Evolutionary conservation across 1,140 invertebrate genomes (phyloP), one percentile per base, ranked within the genome.

Genomic region (Drosophila nikananu): DNA sequence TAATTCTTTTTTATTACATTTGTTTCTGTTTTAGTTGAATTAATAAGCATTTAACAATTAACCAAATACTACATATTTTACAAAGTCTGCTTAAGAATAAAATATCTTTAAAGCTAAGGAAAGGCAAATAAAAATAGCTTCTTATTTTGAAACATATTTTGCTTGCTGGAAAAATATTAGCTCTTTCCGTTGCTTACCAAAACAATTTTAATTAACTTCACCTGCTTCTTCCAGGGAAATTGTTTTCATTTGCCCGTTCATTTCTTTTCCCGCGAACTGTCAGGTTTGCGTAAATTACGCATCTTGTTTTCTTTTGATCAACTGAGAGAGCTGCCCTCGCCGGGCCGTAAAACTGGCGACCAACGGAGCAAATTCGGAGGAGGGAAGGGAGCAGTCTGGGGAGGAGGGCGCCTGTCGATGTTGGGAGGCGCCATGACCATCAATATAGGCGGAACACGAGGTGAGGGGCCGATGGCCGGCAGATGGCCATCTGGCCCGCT

Each of bases 381-480:
- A 32, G 51, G 15, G 19, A 8, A 27, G 2, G n/a, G 49, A 35
- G 13, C 35, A 8, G 3, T 21, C 30, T 8, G 30, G 21, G 27
- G 27, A 48, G 44, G 5, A 2, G 17, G 17, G 23, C 44, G 48
- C 54, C 44, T 44, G 81, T 32, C 41, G 58, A 51, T 65, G 66
- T 58, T 49, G 62, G 66, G 72, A 48, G 80, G 57, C 60, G 70
- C 66, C 86, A 89, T 80, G 81, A 76, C 84, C 84, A 89, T 87
- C 84, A 87, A 87, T 87, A 89, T 81, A 74, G 81, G 42, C 70
- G 77, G 80, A 79, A 79, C 72, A 39, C 59, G 68, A 61, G 67
- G 64, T 71, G 37, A 39, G 67, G 48, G 67, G 39, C 25, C 46
- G 63, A 46, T 55, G 63, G 61, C 49, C 80, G 83, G 65, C 78